Evolutionary conservation across 2,797 vertebrate genomes (phyloP).

Genomic region (Falco berigora): DNA sequence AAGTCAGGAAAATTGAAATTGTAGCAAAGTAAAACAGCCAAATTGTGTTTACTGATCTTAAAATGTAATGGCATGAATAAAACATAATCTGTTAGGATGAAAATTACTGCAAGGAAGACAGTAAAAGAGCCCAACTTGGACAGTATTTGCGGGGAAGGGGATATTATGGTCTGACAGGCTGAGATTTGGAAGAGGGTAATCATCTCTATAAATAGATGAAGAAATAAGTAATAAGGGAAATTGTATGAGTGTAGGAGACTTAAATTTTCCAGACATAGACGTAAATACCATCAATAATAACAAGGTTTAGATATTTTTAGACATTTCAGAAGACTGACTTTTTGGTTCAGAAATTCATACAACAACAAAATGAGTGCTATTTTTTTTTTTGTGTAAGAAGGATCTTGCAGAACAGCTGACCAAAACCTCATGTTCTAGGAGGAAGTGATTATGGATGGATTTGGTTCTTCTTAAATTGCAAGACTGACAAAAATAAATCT

Average conservation of each 20-base stretch:
- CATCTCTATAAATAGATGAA: constrained; percentile 39
- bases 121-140: not conserved
- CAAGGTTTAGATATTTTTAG: constrained; percentile 17
- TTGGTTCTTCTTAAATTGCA: not conserved
- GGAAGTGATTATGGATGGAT: not conserved
- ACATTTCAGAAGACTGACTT: not conserved
- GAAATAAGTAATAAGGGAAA: constrained; percentile 23
- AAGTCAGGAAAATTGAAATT: not conserved
- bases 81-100: not conserved
- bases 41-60: constrained; percentile 20
- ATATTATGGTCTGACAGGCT: not conserved
- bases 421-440: not conserved
- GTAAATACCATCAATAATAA: constrained; percentile 31
- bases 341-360: not conserved
- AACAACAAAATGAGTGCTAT: not conserved
- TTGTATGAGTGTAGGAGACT: not conserved
- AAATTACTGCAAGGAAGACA: not conserved
- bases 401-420: not conserved
- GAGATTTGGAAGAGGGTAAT: constrained; percentile 22
- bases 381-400: not conserved
- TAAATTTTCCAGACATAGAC: constrained; percentile 6
- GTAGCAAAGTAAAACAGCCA: constrained; percentile 4
- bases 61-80: constrained; percentile 37
- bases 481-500: not conserved
- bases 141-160: not conserved